Conservation (phyloP, 2,797 vertebrate species). For the Ataeniobius toweri region DNA sequence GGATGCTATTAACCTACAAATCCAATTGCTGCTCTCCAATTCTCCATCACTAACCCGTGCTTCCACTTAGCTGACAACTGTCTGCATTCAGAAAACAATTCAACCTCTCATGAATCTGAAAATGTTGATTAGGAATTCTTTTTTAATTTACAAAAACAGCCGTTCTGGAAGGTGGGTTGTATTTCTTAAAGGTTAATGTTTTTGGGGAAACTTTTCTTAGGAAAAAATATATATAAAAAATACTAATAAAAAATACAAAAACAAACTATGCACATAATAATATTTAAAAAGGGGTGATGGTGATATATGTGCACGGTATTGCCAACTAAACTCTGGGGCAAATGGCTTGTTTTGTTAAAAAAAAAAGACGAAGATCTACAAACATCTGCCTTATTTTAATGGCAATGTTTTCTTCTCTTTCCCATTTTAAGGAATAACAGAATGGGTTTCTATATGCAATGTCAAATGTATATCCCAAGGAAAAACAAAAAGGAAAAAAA, state of each 20-base stretch:
- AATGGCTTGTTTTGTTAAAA: too few relatives aligned
- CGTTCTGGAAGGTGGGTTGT: not conserved
- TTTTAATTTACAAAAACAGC: not conserved
- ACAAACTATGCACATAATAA: not conserved
- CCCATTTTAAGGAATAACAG: too few relatives aligned
- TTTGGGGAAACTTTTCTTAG: not conserved
- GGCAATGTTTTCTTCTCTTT: too few relatives aligned
- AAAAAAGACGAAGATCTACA: too few relatives aligned
- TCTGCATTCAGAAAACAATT: conserved; percentile 23
- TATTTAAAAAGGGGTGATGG: not conserved
- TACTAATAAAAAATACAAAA: too few relatives aligned
- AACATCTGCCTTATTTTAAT: too few relatives aligned
- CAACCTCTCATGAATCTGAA: not conserved
- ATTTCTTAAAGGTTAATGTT: not conserved
- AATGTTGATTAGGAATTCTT: not conserved
- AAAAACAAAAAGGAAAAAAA: too few relatives aligned
- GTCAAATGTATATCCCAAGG: too few relatives aligned
- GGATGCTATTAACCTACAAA: conserved; percentile 67
- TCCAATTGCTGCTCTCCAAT: conserved; percentile 39
- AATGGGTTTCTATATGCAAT: too few relatives aligned
- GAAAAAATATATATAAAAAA: too few relatives aligned
- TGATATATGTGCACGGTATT: too few relatives aligned
- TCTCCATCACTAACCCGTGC: conserved; percentile 10
- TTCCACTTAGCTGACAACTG: conserved; percentile 25
- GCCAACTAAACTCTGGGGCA: too few relatives aligned